phyloP scores from a whole-genome alignment of 2,797 vertebrate species.

The Anisognathus igniventris region DNA sequence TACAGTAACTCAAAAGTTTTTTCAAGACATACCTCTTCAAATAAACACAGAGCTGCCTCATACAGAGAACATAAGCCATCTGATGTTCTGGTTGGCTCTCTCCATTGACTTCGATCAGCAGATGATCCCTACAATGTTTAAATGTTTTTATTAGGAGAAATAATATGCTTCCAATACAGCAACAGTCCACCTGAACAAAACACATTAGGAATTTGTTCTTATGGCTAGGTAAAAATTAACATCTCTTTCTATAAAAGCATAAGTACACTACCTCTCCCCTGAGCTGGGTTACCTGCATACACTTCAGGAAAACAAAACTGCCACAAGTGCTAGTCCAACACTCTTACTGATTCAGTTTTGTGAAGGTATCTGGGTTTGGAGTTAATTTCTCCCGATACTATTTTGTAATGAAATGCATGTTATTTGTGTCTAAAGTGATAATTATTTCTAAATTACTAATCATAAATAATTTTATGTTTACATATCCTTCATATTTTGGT shows the following conservation, averaged over 20 bases:
- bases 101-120: constrained; percentile 94
- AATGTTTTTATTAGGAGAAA: background rate
- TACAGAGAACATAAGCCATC: constrained; percentile 94
- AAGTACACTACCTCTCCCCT: background rate
- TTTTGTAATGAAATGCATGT: background rate
- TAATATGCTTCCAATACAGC: background rate
- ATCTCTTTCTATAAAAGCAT: background rate
- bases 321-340: background rate
- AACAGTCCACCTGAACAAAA: background rate
- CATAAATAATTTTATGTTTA: background rate
- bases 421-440: background rate
- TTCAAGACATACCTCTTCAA: constrained; percentile 85
- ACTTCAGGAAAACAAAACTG: background rate
- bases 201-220: background rate
- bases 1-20: background rate
- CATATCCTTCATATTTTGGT: background rate
- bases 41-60: constrained; percentile 91
- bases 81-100: constrained; percentile 88
- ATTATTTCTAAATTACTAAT: background rate
- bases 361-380: background rate
- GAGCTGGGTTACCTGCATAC: background rate
- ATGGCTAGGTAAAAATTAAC: background rate
- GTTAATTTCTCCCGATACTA: background rate
- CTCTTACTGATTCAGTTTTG: background rate
- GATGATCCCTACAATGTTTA: constrained; percentile 86